These are phyloP conservation scores for Centropyge bicolor DNA, from an alignment of 2,797 vertebrate genomes.

Conservation along the genomic window DNA sequence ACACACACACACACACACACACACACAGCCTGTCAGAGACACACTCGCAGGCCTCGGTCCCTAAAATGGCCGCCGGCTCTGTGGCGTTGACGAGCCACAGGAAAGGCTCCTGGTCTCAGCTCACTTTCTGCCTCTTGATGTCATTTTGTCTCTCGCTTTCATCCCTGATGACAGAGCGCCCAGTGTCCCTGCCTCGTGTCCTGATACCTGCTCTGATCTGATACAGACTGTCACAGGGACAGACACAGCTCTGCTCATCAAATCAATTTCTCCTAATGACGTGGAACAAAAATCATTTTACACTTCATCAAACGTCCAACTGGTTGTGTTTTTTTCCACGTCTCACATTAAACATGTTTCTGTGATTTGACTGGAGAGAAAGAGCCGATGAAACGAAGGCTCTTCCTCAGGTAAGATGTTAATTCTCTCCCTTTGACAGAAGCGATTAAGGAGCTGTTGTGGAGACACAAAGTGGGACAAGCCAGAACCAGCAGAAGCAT, in stretches of 20 bases:
- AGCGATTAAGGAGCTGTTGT: not conserved
- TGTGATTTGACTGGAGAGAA: not conserved
- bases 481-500: not conserved
- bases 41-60: slow-evolving; percentile 34
- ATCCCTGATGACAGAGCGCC: slow-evolving; percentile 39
- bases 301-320: not conserved
- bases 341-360: not conserved
- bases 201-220: slow-evolving; percentile 51
- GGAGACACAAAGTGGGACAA: not conserved
- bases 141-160: slow-evolving; percentile 7
- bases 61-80: slow-evolving; percentile 68
- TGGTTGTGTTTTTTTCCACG: not conserved
- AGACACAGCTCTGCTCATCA: slow-evolving; percentile 21
- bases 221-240: slow-evolving; percentile 38
- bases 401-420: not conserved
- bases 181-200: slow-evolving; percentile 25
- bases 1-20: slow-evolving; percentile 18
- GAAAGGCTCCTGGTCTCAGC: slow-evolving; percentile 11
- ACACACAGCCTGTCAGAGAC: slow-evolving; percentile 24
- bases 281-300: too few relatives aligned
- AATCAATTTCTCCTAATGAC: slow-evolving; percentile 5
- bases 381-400: rapidly evolving
- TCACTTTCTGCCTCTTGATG: slow-evolving; percentile 1
- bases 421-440: not conserved
- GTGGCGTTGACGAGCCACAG: not conserved